Evolutionary conservation across 2,113 vertebrate genomes (phyloP), one percentile per base, ranked within the genome.

Genomic region (Lagopus muta): DNA sequence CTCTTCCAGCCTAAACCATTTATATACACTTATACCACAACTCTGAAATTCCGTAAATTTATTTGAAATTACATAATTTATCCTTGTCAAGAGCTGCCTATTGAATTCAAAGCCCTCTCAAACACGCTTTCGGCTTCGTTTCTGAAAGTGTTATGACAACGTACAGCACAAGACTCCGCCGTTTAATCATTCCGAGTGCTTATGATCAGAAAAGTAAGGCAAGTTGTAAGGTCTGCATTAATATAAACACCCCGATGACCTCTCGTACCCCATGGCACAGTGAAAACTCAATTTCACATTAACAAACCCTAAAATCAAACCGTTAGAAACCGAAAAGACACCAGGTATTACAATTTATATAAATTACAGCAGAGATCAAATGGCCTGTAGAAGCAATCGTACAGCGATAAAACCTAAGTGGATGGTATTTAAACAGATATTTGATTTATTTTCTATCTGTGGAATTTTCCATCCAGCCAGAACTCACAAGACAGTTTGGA

Each of bases 341-440:
- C 65, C 67, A 28, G 82, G 86, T 88, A 93, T 95, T 95, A 91
- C 90, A 93, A 83, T 88, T 94, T 69, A 86, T 81, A 92, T 95
- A 95, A 95, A 92, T 95, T 97, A 95, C 80, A 88, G 90, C 62
- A 6, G 1, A 72, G 91, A 93, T 92, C 82, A 78, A 92, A 97
- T 91, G 87, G 92, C 69, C 92, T 66, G 52, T 93, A 92, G 91
- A 48, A 94, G 95, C 91, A 95, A 94, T 91, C 89, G 95, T 88
- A 88, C 71, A 94, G 95, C 90, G 93, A 95, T 94, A 92, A 97
- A 96, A 94, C 85, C 82, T 93, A 96, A 95, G 91, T 93, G 88
- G 89, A 80, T 71, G 90, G 83, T 92, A 97, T 94, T 95, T 94
- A 96, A 95, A 94, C 93, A 97, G 93, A 91, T 90, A 90, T 54